Percentiles rank a stretch among this genome's conserved stretches.
phyloP scores from a whole-genome alignment of 1,140 invertebrate species.

The Paraescarpia echinospica region DNA sequence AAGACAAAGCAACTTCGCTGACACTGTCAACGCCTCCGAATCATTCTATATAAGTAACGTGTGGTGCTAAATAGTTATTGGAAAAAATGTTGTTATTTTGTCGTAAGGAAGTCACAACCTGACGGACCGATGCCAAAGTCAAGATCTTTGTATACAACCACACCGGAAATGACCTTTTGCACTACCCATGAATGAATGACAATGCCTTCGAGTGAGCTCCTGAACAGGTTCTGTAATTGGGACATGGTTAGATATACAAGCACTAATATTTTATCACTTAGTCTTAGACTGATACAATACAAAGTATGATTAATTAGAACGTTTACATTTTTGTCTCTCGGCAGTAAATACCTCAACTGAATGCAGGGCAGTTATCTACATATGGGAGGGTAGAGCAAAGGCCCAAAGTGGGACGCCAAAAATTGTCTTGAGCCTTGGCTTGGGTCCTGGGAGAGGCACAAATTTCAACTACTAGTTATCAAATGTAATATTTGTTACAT shows the following conservation, averaged over 20 bases:
- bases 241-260: background rate
- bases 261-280: background rate
- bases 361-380: background rate
- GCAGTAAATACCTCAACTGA: background rate
- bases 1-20: background rate
- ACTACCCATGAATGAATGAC: background rate
- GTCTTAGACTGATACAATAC: background rate
- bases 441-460: background rate
- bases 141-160: background rate
- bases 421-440: background rate
- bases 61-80: background rate
- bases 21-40: background rate
- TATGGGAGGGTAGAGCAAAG: background rate
- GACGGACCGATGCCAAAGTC: no score
- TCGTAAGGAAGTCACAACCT: background rate
- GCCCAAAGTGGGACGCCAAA: background rate
- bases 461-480: no score
- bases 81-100: background rate
- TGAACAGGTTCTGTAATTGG: background rate
- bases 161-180: background rate
- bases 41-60: background rate
- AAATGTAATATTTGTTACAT: no score
- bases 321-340: background rate
- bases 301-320: background rate
- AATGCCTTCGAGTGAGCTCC: background rate